Evolutionary conservation across 1,140 invertebrate genomes (phyloP).

Genomic region (Temnothorax curvispinosus): DNA sequence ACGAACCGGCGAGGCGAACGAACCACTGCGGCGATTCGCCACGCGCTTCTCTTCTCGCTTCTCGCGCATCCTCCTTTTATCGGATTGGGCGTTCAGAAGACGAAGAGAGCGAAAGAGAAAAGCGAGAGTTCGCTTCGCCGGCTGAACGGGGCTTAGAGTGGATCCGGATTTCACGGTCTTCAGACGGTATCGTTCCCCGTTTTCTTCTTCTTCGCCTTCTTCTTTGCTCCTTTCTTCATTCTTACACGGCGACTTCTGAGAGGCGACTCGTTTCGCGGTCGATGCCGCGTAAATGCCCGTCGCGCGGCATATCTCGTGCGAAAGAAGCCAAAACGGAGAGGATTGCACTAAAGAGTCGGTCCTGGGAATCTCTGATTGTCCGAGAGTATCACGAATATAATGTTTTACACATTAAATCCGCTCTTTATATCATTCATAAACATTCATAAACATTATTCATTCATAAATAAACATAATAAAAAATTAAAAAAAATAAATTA

Average conservation of each 20-base stretch:
- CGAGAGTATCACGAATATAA: constrained; percentile 9
- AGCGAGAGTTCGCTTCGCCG: constrained; percentile 64
- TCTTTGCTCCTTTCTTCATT: constrained; percentile 64
- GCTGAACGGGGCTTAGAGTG: constrained; percentile 69
- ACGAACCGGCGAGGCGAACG: constrained; percentile 75
- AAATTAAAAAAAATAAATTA: neutral
- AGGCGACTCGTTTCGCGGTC: constrained; percentile 57
- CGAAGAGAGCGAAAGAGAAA: constrained; percentile 46
- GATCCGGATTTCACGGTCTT: constrained; percentile 77
- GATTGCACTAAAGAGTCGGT: neutral
- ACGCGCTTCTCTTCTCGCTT: constrained; percentile 71
- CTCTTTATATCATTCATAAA: neutral
- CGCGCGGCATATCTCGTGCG: constrained; percentile 65
- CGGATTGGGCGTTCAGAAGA: constrained; percentile 68
- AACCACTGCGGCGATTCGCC: constrained; percentile 72
- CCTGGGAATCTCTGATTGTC: constrained; percentile 4
- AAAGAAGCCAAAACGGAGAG: constrained; percentile 46
- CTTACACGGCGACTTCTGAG: constrained; percentile 62
- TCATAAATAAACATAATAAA: neutral
- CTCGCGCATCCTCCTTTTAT: constrained; percentile 73
- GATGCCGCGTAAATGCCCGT: constrained; percentile 60
- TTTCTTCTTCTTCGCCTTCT: constrained; percentile 52
- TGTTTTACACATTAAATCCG: constrained; percentile 14
- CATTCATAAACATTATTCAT: neutral
- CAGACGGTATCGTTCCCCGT: constrained; percentile 73